phyloP scores from a whole-genome alignment of 2,888 invertebrate genomes.

The Noctua fimbriata region DNA sequence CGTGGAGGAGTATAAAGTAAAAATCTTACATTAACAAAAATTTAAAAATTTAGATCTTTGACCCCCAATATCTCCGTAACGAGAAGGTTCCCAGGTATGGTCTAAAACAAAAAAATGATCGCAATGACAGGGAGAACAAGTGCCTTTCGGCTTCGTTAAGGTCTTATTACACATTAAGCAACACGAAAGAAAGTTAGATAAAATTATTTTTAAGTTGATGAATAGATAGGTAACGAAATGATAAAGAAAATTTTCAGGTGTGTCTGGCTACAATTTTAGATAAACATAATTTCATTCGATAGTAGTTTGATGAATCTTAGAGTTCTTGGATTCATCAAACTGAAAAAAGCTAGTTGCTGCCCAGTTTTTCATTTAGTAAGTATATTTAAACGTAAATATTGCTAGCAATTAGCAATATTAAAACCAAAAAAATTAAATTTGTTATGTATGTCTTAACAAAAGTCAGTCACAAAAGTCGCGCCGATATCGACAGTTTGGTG shows the following conservation, averaged over 20 bases:
- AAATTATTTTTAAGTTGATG: not conserved
- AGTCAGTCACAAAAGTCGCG: not conserved
- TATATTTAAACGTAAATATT: not conserved
- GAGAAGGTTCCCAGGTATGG: too few species aligned
- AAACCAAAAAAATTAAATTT: not conserved
- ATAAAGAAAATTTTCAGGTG: not conserved
- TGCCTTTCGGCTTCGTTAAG: too few species aligned
- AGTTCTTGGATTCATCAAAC: too few species aligned
- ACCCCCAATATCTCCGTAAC: too few species aligned
- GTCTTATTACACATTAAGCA: too few species aligned
- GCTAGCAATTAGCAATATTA: not conserved
- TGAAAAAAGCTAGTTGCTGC: not conserved
- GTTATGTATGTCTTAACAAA: not conserved
- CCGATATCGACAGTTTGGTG: conserved; percentile 41
- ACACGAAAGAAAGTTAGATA: not conserved
- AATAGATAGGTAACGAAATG: not conserved
- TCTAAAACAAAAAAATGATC: too few species aligned
- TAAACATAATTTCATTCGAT: not conserved
- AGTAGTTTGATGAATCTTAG: not conserved
- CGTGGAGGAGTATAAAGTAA: too few species aligned
- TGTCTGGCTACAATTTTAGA: not conserved
- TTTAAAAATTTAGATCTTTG: too few species aligned
- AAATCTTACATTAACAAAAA: too few species aligned
- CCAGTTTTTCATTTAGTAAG: not conserved
- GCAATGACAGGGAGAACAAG: too few species aligned